Conservation (phyloP, 2,113 vertebrate genomes). For the Phrynocephalus versicolor region DNA sequence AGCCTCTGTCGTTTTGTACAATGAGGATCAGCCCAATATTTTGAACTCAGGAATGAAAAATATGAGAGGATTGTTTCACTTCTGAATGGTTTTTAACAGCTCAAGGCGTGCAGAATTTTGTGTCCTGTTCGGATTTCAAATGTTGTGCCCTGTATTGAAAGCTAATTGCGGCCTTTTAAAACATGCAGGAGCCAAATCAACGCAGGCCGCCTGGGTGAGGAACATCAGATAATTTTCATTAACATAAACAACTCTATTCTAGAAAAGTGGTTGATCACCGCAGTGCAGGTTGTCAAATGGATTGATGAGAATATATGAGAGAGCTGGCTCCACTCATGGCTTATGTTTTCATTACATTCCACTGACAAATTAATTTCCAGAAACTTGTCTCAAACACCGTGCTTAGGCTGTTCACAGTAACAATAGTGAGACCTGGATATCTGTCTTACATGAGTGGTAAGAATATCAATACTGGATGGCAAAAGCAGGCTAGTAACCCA, state of each 20-base stretch:
- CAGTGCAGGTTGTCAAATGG: neutral
- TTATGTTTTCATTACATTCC: conserved; percentile 60
- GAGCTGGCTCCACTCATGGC: conserved; percentile 50
- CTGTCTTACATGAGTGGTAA: conserved; percentile 9
- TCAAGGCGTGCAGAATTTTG: neutral
- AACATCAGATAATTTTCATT: neutral
- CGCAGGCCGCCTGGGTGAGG: neutral
- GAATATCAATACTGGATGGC: neutral
- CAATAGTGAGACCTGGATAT: neutral
- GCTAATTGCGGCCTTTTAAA: neutral
- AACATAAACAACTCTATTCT: conserved; percentile 3
- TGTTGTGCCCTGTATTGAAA: neutral
- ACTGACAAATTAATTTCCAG: conserved; percentile 50
- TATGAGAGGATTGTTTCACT: neutral
- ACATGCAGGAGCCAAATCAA: conserved; percentile 3
- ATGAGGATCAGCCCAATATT: neutral
- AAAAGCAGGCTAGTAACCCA: conserved; percentile 19
- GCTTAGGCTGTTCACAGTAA: neutral
- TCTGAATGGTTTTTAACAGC: neutral
- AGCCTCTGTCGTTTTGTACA: neutral
- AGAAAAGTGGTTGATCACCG: neutral
- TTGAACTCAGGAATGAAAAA: neutral
- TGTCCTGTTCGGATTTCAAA: neutral
- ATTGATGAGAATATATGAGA: conserved; percentile 48
- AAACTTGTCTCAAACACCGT: conserved; percentile 24